Conservation (phyloP, 2,797 vertebrate species). For the Poecilia picta region DNA sequence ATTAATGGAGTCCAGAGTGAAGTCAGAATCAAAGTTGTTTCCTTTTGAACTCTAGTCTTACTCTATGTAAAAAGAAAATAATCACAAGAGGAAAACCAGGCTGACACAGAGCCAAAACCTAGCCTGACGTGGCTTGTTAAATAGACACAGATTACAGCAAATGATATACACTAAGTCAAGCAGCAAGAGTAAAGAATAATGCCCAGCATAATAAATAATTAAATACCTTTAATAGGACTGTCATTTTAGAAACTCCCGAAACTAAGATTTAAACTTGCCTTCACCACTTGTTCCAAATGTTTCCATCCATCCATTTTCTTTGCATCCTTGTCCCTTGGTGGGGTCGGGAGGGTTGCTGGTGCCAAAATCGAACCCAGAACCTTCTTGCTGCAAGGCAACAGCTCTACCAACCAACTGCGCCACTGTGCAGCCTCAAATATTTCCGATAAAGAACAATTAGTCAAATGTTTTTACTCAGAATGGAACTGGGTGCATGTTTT, state of each 20-base stretch:
- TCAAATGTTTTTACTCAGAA: neutral
- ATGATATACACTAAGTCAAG: neutral
- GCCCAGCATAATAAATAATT: neutral
- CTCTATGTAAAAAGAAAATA: neutral
- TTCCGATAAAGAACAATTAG: neutral
- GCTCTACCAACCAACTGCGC: too few relatives aligned
- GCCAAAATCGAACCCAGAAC: too few relatives aligned
- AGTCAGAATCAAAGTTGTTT: neutral
- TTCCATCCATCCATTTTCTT: neutral
- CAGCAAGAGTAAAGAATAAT: neutral
- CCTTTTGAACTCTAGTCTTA: neutral
- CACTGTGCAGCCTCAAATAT: neutral
- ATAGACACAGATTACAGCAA: neutral
- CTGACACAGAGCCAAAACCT: neutral
- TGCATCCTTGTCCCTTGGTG: too few relatives aligned
- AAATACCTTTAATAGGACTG: neutral
- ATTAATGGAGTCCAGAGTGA: neutral
- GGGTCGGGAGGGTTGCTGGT: too few relatives aligned
- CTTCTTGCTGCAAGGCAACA: too few relatives aligned
- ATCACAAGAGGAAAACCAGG: neutral
- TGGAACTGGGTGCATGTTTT: neutral
- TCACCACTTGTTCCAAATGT: neutral
- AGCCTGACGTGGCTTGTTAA: neutral
- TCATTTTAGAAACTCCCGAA: neutral
- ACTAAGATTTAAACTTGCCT: neutral